These are phyloP conservation scores for Vespertilio murinus DNA, from an alignment of 2,797 vertebrate genomes.

Conservation along the genomic window DNA sequence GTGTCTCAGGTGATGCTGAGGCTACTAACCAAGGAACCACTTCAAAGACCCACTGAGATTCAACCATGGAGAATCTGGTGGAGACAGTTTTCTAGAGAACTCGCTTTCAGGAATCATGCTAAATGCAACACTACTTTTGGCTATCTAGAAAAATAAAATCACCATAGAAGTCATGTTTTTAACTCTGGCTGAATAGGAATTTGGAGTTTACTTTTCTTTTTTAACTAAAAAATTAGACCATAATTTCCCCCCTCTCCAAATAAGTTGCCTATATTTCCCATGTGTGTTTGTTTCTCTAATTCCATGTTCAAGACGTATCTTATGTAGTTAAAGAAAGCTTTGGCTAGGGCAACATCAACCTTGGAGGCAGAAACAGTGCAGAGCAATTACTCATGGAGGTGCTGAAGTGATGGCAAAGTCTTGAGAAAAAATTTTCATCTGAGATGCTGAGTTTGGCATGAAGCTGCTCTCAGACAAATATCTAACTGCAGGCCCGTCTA, in stretches of 20 bases:
- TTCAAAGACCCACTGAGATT: not conserved
- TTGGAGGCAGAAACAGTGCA: not conserved
- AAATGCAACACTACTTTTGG: not conserved
- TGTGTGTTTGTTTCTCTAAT: not conserved
- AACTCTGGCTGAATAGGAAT: not conserved
- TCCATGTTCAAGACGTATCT: not conserved
- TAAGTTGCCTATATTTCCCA: not conserved
- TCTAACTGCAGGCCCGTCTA: not conserved
- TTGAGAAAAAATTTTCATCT: not conserved
- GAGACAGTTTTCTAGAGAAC: not conserved
- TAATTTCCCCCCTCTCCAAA: not conserved
- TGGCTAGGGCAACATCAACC: not conserved
- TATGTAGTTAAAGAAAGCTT: not conserved
- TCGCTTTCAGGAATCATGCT: not conserved
- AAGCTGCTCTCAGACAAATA: not conserved
- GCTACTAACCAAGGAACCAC: not conserved
- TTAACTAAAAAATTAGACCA: not conserved
- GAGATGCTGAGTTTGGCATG: not conserved
- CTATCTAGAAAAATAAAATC: not conserved
- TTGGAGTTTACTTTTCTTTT: constrained; percentile 31
- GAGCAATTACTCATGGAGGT: not conserved
- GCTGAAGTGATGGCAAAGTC: not conserved
- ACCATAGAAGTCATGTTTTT: not conserved
- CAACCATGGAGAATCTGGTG: not conserved
- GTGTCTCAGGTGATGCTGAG: not conserved